Conservation (phyloP, 2,888 invertebrate genomes). For the Branchipolynoe longqiensis region DNA sequence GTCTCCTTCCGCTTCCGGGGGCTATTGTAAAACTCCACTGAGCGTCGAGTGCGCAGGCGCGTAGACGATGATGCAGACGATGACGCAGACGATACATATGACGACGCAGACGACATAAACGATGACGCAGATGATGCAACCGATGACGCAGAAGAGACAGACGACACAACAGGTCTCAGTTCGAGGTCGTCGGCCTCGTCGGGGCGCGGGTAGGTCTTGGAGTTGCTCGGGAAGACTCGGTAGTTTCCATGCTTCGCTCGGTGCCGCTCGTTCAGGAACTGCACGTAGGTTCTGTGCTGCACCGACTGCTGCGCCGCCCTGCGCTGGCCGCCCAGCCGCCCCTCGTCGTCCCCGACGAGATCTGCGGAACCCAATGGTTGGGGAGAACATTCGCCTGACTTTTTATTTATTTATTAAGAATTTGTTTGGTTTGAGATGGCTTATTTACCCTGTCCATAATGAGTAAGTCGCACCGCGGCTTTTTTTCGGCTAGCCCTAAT, state of each 20-base stretch:
- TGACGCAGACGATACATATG: not conserved
- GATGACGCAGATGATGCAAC: not conserved
- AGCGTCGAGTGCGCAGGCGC: conserved; percentile 23
- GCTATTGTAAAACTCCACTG: conserved; percentile 64
- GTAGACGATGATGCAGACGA: conserved; percentile 17
- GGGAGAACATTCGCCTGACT: no score
- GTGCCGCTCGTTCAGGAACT: conserved; percentile 75
- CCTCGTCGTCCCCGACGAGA: not conserved
- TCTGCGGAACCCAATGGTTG: no score
- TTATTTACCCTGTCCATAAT: no score
- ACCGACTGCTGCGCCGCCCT: not conserved
- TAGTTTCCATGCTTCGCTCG: conserved; percentile 64
- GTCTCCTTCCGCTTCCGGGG: conserved; percentile 69
- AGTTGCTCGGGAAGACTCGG: conserved; percentile 25
- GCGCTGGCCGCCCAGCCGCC: not conserved
- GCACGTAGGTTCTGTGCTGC: conserved; percentile 64
- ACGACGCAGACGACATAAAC: not conserved
- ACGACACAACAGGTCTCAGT: no score
- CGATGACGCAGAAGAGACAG: not conserved
- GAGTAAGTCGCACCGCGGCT: no score
- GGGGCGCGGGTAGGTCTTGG: conserved; percentile 45
- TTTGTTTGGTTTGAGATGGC: no score
- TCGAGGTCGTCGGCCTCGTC: conserved; percentile 59
- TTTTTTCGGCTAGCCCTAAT: no score
- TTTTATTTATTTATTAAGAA: no score